These are phyloP conservation scores for Eriocheir sinensis DNA, from an alignment of 1,140 invertebrate species.

Conservation along the genomic window DNA sequence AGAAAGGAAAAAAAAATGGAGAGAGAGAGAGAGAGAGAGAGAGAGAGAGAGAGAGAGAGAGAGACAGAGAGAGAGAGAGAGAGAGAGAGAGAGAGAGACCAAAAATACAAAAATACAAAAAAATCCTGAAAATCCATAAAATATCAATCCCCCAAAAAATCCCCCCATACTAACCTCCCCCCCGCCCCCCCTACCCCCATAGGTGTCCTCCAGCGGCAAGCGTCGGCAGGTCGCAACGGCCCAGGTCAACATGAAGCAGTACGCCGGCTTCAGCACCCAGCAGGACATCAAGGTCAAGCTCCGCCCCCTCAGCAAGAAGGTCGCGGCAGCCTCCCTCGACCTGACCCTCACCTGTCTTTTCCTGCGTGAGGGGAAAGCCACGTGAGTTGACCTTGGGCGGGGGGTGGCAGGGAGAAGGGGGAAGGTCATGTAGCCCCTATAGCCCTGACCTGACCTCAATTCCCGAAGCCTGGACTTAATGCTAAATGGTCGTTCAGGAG, in stretches of 20 bases:
- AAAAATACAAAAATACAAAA: too few species aligned
- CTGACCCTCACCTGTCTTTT: conserved; percentile 96
- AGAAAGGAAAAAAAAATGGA: too few species aligned
- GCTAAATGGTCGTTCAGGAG: too few species aligned
- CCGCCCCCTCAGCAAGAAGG: conserved; percentile 92
- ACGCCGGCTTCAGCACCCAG: conserved; percentile 93
- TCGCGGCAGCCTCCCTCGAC: conserved; percentile 89
- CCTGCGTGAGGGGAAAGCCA: conserved; percentile 96
- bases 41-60: background rate
- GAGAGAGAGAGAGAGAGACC: background rate
- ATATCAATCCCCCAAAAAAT: too few species aligned
- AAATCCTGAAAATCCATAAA: background rate
- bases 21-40: too few species aligned
- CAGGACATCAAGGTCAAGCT: conserved; percentile 89
- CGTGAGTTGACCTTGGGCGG: conserved; percentile 89
- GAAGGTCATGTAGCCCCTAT: too few species aligned
- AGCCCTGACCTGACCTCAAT: background rate
- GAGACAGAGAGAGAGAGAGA: background rate
- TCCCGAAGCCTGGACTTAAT: too few species aligned
- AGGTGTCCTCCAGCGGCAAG: conserved; percentile 91
- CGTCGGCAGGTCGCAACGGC: conserved; percentile 92
- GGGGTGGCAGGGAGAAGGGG: too few species aligned
- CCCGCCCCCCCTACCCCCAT: conserved; percentile 21
- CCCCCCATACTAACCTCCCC: too few species aligned
- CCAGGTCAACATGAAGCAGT: conserved; percentile 95